These are phyloP conservation scores for Stenichneumon culpator DNA, from an alignment of 2,888 invertebrate genomes.

Conservation along the genomic window DNA sequence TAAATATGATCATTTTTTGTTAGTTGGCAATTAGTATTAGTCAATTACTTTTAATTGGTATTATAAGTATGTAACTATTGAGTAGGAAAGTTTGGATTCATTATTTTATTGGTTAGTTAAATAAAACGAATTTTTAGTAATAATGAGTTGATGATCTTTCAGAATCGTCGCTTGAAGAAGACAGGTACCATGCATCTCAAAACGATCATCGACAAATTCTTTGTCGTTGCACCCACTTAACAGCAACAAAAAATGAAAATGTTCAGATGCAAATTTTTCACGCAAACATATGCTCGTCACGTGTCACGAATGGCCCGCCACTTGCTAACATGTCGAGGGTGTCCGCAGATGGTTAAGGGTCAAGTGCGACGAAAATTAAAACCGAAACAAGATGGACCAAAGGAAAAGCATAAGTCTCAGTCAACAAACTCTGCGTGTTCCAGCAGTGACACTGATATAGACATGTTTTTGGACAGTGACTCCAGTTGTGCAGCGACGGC, in stretches of 20 bases:
- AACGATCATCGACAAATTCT: not conserved
- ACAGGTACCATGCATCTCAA: slow-evolving; percentile 7
- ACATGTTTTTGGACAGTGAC: not conserved
- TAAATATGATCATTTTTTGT: too few species aligned
- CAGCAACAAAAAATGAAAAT: not conserved
- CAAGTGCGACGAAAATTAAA: not conserved
- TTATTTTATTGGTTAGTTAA: not conserved
- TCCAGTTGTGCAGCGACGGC: not conserved
- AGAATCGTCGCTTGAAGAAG: not conserved
- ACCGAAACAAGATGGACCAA: not conserved
- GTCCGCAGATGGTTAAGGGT: slow-evolving; percentile 10
- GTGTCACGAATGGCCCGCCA: not conserved
- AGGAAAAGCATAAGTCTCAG: not conserved
- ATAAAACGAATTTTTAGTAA: not conserved
- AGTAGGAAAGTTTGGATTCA: too few species aligned
- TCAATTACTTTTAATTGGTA: too few species aligned
- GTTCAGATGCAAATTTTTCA: slow-evolving; percentile 22
- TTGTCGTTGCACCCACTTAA: not conserved
- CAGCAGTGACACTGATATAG: not conserved
- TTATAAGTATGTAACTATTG: too few species aligned
- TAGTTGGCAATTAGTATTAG: too few species aligned
- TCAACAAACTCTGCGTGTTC: not conserved
- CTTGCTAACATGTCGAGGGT: slow-evolving; percentile 1
- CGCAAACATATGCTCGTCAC: slow-evolving; percentile 13
- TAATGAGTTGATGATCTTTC: not conserved